phyloP scores from a whole-genome alignment of 2,113 vertebrate species.

The Genyomyrus donnyi region DNA sequence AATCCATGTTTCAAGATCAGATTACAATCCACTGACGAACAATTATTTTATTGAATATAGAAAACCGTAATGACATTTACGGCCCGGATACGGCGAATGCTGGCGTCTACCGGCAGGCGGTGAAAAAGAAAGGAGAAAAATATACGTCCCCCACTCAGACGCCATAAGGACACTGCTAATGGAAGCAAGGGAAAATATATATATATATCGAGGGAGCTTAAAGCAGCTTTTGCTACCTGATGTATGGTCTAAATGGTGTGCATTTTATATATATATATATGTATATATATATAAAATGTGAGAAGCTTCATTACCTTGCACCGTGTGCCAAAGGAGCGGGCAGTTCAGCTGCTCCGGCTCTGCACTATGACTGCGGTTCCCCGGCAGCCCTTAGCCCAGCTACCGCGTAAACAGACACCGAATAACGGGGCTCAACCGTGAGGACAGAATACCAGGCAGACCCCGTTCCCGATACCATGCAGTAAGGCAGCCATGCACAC shows the following conservation, averaged over 20 bases:
- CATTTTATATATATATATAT: not conserved
- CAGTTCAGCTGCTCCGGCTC: not conserved
- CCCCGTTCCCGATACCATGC: not conserved
- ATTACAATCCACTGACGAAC: not conserved
- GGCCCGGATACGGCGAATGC: not conserved
- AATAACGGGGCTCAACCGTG: not conserved
- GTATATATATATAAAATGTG: not conserved
- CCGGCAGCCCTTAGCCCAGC: not conserved
- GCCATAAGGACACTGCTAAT: not conserved
- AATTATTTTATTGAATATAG: not conserved
- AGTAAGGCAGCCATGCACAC: not conserved
- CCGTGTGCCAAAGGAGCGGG: not conserved
- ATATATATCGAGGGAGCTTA: not conserved
- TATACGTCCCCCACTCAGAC: not conserved
- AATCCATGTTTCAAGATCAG: not conserved
- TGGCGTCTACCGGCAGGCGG: not conserved
- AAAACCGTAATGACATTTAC: not conserved
- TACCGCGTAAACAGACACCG: not conserved
- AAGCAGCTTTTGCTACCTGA: not conserved
- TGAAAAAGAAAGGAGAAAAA: not conserved
- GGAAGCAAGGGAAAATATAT: not conserved
- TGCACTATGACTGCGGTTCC: not conserved
- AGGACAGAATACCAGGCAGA: not conserved
- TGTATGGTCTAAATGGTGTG: not conserved
- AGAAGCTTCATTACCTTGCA: not conserved